These are phyloP conservation scores for Siderastrea radians DNA, from an alignment of 92 coral and sea anemone species.

Conservation along the genomic window DNA sequence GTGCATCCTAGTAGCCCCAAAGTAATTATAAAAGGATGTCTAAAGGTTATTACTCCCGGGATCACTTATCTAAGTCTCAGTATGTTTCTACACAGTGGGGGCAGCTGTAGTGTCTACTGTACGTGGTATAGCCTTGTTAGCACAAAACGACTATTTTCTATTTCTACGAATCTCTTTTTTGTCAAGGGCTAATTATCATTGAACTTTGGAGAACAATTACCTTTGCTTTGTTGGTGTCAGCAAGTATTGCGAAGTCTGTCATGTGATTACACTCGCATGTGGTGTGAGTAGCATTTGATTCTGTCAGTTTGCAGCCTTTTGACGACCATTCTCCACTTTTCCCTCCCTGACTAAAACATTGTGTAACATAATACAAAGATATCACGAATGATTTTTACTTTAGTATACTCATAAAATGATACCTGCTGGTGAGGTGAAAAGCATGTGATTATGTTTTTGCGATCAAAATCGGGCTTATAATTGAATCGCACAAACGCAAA, in stretches of 20 bases:
- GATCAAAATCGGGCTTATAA: too few relatives aligned
- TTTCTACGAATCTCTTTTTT: background rate
- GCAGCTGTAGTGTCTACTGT: too few relatives aligned
- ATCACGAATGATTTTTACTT: background rate
- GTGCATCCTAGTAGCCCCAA: too few relatives aligned
- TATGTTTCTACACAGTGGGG: too few relatives aligned
- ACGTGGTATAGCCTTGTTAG: too few relatives aligned
- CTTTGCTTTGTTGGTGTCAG: conserved; percentile 76
- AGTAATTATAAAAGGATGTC: too few relatives aligned
- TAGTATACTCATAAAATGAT: background rate
- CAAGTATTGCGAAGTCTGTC: conserved; percentile 90
- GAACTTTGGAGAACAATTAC: conserved; percentile 24
- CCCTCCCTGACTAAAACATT: conserved; percentile 12
- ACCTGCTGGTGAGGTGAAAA: too few relatives aligned
- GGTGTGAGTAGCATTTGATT: conserved; percentile 87
- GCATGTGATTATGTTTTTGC: too few relatives aligned
- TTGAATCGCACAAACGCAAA: too few relatives aligned
- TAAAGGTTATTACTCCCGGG: too few relatives aligned
- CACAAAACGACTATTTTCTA: too few relatives aligned
- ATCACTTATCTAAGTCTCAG: too few relatives aligned
- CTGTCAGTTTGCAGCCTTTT: conserved; percentile 78
- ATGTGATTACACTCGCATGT: conserved; percentile 93
- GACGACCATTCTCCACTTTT: conserved; percentile 79
- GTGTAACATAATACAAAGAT: background rate
- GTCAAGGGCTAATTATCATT: background rate